Conservation (phyloP, 2,888 invertebrate species). For the Coelogynopora nodosa region DNA sequence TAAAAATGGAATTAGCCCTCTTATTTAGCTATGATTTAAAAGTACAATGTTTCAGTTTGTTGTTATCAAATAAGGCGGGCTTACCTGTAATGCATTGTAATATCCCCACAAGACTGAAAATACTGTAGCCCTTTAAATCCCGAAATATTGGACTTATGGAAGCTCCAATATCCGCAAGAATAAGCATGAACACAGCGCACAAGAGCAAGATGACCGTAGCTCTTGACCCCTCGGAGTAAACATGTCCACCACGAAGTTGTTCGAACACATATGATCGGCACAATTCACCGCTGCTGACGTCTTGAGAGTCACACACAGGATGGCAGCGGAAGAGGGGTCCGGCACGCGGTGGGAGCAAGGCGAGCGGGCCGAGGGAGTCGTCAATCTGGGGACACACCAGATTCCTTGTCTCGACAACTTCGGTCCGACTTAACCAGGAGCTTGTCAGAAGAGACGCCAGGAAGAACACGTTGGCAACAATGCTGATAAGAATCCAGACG, state of each 20-base stretch:
- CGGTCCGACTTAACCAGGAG: neutral
- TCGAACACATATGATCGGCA: neutral
- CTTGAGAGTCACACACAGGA: neutral
- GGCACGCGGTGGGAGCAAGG: neutral
- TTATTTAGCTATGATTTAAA: too few relatives aligned
- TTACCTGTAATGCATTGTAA: slow-evolving; percentile 24
- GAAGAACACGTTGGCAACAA: neutral
- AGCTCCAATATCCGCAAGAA: neutral
- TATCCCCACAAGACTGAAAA: neutral
- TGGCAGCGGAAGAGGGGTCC: neutral
- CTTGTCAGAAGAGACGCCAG: neutral
- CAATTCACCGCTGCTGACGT: neutral
- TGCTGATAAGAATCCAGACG: neutral
- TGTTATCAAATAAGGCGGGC: too few relatives aligned
- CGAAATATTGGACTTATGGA: neutral
- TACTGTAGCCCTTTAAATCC: neutral
- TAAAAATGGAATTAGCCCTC: too few relatives aligned
- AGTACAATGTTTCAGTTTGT: neutral
- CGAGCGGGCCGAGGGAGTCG: neutral
- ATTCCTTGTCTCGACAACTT: neutral
- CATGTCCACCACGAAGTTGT: neutral
- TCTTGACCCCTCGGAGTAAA: neutral
- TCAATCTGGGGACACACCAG: neutral
- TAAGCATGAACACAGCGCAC: neutral
- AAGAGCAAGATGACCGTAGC: neutral